Conservation (phyloP, 2,797 vertebrate species). For the Labroides dimidiatus region DNA sequence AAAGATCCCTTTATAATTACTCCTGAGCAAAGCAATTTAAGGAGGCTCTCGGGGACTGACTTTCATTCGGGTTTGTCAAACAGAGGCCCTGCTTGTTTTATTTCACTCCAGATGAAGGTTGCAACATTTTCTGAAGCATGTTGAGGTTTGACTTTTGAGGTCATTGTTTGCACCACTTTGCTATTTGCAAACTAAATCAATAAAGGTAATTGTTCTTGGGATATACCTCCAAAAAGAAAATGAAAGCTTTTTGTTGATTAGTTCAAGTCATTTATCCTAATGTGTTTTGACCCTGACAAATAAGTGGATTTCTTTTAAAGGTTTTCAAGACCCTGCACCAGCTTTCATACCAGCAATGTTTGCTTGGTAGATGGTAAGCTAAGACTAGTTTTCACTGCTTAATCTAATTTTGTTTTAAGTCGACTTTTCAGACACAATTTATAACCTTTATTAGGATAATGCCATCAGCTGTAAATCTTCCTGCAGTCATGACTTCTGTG, state of each 20-base stretch:
- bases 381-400: constrained; percentile 24
- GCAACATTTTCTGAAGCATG: constrained; percentile 37
- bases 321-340: constrained; percentile 21
- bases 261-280: constrained; percentile 25
- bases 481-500: no score
- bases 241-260: constrained; percentile 10
- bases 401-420: background rate
- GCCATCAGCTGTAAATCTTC: constrained; percentile 18
- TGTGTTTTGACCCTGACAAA: constrained; percentile 29
- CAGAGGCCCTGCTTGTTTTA: constrained; percentile 51
- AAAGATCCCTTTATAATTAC: constrained; percentile 76
- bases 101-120: constrained; percentile 45
- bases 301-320: constrained; percentile 11
- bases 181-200: constrained; percentile 32
- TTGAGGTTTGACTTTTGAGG: constrained; percentile 6
- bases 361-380: constrained; percentile 16
- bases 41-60: constrained; percentile 54
- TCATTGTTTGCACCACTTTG: constrained; percentile 27
- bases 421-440: constrained; percentile 24
- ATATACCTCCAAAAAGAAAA: constrained; percentile 3
- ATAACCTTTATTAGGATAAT: background rate
- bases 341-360: constrained; percentile 35
- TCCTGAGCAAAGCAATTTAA: constrained; percentile 73
- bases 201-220: constrained; percentile 35
- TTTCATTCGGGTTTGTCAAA: constrained; percentile 67